Evolutionary conservation across 2,797 vertebrate species (phyloP).

Genomic region (Onychomys torridus): DNA sequence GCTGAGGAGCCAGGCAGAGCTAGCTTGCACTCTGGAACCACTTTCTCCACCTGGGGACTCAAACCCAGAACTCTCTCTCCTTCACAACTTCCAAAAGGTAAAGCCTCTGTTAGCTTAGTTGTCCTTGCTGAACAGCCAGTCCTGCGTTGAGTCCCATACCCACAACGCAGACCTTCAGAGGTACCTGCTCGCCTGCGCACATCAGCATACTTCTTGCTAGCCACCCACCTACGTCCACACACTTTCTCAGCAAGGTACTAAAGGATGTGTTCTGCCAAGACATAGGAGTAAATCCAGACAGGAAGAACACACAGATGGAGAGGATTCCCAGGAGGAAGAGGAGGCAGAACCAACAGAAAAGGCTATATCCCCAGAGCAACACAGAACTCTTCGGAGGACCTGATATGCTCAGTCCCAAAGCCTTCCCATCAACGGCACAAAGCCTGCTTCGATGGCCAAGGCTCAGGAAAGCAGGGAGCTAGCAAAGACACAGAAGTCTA

Average conservation of each 20-base stretch:
- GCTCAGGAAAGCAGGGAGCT: neutral
- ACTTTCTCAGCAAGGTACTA: constrained; percentile 1
- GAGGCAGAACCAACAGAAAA: neutral
- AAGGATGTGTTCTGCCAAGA: neutral
- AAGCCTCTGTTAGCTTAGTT: neutral
- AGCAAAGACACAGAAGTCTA: neutral
- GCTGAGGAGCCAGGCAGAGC: neutral
- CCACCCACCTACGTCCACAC: neutral
- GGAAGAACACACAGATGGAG: neutral
- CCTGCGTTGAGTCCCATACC: neutral
- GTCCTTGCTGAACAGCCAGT: neutral
- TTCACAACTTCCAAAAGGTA: neutral
- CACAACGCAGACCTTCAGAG: neutral
- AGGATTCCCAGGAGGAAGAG: neutral
- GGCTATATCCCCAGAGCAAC: neutral
- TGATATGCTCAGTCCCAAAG: neutral
- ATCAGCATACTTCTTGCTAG: neutral
- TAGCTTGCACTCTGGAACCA: neutral
- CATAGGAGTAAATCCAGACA: neutral
- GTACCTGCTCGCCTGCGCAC: neutral
- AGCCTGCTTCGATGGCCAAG: neutral
- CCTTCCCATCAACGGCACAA: neutral
- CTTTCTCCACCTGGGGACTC: neutral
- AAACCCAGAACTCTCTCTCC: neutral
- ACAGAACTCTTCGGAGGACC: neutral